Base-by-base conservation (phyloP, 2,797 vertebrate genomes). In the Delichon dasypus region DNA sequence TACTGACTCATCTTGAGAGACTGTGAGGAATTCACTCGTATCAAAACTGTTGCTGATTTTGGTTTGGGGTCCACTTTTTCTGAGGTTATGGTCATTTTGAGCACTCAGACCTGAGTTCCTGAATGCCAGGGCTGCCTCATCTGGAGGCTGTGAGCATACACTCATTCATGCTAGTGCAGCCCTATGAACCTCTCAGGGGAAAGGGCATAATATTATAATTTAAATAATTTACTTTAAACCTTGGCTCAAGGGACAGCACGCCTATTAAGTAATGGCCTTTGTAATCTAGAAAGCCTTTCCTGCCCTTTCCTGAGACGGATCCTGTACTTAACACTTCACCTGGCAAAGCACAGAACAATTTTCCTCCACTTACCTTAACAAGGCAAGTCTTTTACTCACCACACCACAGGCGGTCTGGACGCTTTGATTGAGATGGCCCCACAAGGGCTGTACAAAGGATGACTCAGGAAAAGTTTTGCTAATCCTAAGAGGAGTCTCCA, bases 181-280 rank as follows among this genome's bases (percentile, higher is more conserved):
- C 67, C 51, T 88, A 6, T 54, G 51, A 81, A 86, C 66, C 88
- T 90, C 91, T 77, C 67, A 26, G 83, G 91, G 88, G 91, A 88
- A 93, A 97, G 88, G 83, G 57, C 77, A 94, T 87, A 80, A 88
- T 85, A 90, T 87, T 89, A 47, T 93, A 86, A 93, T 94, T 97
- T 94, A 91, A 96, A 96, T 96, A 94, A 95, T 94, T 95, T 94
- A 96, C 89, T 96, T 94, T 93, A 95, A 94, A 84, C 88, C 77
- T 81, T 93, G 83, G 60, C 93, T 96, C 64, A 91, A 72, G 93
- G 90, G 92, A 94, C 8, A 7, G 65, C 50, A 89, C 7, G 44
- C 81, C 67, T 88, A 92, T 94, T 96, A 95, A 95, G 64, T 80
- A 94, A 87, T 94, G 88, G 93, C 55, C 90, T 95, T 89, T 93